Percentiles rank a stretch among this genome's conserved stretches.
These are phyloP conservation scores for Heteromurus nitidus DNA, from an alignment of 2,888 invertebrate genomes.

Conservation along the genomic window DNA sequence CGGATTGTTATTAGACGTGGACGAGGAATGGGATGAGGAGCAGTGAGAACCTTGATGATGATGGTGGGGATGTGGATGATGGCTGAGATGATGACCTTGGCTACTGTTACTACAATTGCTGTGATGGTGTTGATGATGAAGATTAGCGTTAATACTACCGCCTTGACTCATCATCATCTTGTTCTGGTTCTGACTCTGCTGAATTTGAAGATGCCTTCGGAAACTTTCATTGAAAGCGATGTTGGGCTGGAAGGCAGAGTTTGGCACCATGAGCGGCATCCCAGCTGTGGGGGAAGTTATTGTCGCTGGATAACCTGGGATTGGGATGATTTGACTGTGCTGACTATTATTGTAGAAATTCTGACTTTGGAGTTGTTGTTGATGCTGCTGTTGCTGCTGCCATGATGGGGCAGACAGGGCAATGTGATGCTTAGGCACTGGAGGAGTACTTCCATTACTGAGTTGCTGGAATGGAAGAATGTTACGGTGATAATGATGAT, in stretches of 20 bases:
- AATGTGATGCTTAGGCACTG: conserved; percentile 65
- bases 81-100: conserved; percentile 20
- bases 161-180: too few species aligned
- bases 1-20: conserved; percentile 13
- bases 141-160: not conserved
- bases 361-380: conserved; percentile 29
- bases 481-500: conserved; percentile 60
- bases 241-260: conserved; percentile 24
- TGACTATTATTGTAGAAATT: conserved; percentile 52
- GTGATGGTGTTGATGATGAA: conserved; percentile 45
- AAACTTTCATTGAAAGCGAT: conserved; percentile 59
- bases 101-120: conserved; percentile 39
- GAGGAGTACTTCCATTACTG: conserved; percentile 29
- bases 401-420: conserved; percentile 41
- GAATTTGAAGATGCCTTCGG: conserved; percentile 51
- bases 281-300: not conserved
- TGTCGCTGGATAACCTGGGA: conserved; percentile 40
- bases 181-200: conserved; percentile 37
- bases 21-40: conserved; percentile 26
- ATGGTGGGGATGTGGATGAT: conserved; percentile 11
- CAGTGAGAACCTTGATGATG: conserved; percentile 40
- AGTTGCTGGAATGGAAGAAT: conserved; percentile 62
- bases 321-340: conserved; percentile 50
- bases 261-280: conserved; percentile 34
- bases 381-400: conserved; percentile 42